Evolutionary conservation across 1,140 invertebrate species (phyloP).

Genomic region (Drosophila lacteicornis): DNA sequence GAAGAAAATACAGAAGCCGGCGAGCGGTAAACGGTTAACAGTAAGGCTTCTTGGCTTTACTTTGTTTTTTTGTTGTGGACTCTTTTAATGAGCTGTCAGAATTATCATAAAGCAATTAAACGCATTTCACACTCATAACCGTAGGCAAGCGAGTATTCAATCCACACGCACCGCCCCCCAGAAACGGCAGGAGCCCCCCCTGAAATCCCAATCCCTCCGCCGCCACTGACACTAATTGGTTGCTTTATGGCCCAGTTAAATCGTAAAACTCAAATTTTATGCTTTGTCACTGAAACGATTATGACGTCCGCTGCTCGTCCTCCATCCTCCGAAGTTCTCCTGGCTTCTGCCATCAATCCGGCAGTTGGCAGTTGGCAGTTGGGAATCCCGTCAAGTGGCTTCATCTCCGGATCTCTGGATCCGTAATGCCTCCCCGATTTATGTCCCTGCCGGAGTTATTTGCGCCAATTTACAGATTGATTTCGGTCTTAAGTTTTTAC

Average conservation of each 20-base stretch:
- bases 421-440: conserved; percentile 61
- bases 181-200: conserved; percentile 8
- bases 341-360: conserved; percentile 18
- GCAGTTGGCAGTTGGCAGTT: conserved; percentile 11
- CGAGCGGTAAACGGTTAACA: conserved; percentile 18
- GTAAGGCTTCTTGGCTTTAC: conserved; percentile 24
- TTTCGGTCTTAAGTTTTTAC: conserved; percentile 62
- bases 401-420: conserved; percentile 41
- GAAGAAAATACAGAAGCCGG: conserved; percentile 20
- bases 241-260: conserved; percentile 81
- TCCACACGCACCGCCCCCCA: conserved; percentile 40
- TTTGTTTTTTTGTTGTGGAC: conserved; percentile 25
- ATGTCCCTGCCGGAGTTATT: conserved; percentile 68
- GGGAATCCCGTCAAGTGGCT: conserved; percentile 55
- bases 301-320: conserved; percentile 69
- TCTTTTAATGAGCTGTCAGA: conserved; percentile 78
- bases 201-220: conserved; percentile 1
- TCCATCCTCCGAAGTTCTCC: conserved; percentile 2
- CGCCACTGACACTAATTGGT: conserved; percentile 82
- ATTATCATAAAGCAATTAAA: conserved; percentile 83
- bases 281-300: conserved; percentile 83
- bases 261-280: conserved; percentile 84
- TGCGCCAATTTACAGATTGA: conserved; percentile 77
- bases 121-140: conserved; percentile 64
- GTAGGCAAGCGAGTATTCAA: conserved; percentile 53